A percentile compares a stretch with the other conserved stretches of the same genome.
These are phyloP conservation scores for Onychorhynchus coronatus DNA, from an alignment of 2,113 vertebrate genomes.

Conservation along the genomic window DNA sequence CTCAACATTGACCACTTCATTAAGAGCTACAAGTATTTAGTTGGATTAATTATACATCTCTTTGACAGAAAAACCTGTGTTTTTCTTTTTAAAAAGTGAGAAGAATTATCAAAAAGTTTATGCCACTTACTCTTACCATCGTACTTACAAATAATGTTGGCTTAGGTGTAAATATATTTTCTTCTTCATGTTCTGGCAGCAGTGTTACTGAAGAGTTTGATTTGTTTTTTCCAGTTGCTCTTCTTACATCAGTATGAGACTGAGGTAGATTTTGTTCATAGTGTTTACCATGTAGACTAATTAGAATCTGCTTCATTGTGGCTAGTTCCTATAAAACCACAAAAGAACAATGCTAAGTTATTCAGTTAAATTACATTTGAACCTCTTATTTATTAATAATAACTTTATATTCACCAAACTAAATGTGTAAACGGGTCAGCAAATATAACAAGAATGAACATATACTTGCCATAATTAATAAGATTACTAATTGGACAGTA, in stretches of 20 bases:
- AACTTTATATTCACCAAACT: not conserved
- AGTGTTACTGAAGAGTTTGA: slow-evolving; percentile 39
- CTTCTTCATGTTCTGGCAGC: slow-evolving; percentile 70
- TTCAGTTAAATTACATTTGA: not conserved
- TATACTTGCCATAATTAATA: not conserved
- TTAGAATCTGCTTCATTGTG: slow-evolving; percentile 90
- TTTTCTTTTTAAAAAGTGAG: not conserved
- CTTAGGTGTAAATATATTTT: slow-evolving; percentile 79
- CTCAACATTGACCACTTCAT: not conserved
- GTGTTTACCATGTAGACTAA: slow-evolving; percentile 77
- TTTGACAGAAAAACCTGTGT: not conserved
- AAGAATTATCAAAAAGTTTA: not conserved
- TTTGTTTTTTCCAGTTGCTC: slow-evolving; percentile 23
- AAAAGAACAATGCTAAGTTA: slow-evolving; percentile 20
- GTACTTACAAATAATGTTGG: slow-evolving; percentile 94
- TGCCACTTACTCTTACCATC: not conserved
- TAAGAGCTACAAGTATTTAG: not conserved
- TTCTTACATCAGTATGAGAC: slow-evolving; percentile 47
- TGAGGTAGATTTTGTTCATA: slow-evolving; percentile 57
- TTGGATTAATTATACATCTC: not conserved
- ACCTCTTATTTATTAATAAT: not conserved
- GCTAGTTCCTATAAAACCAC: slow-evolving; percentile 85
- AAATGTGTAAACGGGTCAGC: not conserved
- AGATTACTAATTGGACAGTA: not conserved
- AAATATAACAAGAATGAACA: not conserved